Conservation (phyloP, 2,888 invertebrate genomes). For the Eupithecia insigniata region DNA sequence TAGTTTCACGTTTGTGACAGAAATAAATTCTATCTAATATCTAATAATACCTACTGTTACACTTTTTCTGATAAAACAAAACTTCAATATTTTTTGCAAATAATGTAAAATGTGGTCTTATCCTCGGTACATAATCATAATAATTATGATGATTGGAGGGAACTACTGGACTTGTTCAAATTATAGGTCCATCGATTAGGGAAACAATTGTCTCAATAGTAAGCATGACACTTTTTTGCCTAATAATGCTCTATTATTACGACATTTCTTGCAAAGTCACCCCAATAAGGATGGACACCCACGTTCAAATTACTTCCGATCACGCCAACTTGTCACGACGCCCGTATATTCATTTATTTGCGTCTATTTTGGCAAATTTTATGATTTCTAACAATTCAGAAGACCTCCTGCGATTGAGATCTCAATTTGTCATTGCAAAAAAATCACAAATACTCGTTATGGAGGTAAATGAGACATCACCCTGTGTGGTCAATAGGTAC, state of each 20-base stretch:
- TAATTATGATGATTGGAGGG: not conserved
- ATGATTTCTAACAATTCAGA: conserved; percentile 64
- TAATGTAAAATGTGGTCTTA: not conserved
- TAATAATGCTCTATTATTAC: conserved; percentile 55
- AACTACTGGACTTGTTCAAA: not conserved
- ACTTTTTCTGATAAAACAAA: not conserved
- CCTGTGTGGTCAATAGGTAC: conserved; percentile 76
- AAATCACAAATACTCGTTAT: conserved; percentile 26
- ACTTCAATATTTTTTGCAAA: not conserved
- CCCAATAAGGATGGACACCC: conserved; percentile 58
- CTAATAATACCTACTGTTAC: no score
- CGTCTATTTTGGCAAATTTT: conserved; percentile 53
- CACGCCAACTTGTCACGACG: conserved; percentile 60
- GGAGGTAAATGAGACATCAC: conserved; percentile 73
- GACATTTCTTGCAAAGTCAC: conserved; percentile 51
- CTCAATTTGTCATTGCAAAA: conserved; percentile 73
- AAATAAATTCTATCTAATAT: no score
- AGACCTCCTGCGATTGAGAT: conserved; percentile 69
- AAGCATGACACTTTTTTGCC: conserved; percentile 47
- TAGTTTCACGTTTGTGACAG: no score
- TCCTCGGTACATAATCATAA: not conserved
- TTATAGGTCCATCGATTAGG: conserved; percentile 17
- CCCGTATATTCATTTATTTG: conserved; percentile 45
- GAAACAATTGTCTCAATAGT: conserved; percentile 23
- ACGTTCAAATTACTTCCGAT: conserved; percentile 70